Evolutionary conservation across 2,113 vertebrate genomes (phyloP).

Genomic region (Dipodomys merriami): DNA sequence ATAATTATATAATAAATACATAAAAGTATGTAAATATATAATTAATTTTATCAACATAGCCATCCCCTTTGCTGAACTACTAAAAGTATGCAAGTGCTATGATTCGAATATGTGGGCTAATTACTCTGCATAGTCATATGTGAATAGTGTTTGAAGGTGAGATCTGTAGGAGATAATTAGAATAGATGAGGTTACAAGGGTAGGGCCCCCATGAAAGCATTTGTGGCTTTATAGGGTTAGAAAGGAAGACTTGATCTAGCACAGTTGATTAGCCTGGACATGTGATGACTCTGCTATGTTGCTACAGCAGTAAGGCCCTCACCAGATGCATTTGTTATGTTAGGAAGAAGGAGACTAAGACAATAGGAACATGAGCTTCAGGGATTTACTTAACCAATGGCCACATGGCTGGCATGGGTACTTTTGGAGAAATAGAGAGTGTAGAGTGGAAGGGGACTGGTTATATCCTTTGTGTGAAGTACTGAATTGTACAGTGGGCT

Average conservation of each 20-base stretch:
- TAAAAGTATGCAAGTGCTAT: not conserved
- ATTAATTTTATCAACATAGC: not conserved
- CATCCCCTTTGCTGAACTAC: not conserved
- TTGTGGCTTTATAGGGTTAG: not conserved
- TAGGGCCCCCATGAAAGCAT: not conserved
- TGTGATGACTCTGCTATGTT: not conserved
- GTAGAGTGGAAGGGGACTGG: too few relatives aligned
- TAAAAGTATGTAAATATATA: too few relatives aligned
- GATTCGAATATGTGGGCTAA: not conserved
- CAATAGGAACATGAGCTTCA: not conserved
- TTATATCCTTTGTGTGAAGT: not conserved
- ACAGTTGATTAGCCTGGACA: not conserved
- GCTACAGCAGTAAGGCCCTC: not conserved
- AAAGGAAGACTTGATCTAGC: not conserved
- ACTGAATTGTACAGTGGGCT: rapidly evolving
- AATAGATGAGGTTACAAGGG: not conserved
- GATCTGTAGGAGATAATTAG: not conserved
- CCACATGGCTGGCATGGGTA: too few relatives aligned
- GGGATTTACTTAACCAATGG: not conserved
- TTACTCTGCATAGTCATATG: not conserved
- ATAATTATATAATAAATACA: too few relatives aligned
- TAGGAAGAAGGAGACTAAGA: not conserved
- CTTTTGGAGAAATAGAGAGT: too few relatives aligned
- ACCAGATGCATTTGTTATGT: not conserved
- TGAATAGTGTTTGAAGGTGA: not conserved